Conservation (phyloP, 1,140 invertebrate species). For the Cepaea nemoralis region DNA sequence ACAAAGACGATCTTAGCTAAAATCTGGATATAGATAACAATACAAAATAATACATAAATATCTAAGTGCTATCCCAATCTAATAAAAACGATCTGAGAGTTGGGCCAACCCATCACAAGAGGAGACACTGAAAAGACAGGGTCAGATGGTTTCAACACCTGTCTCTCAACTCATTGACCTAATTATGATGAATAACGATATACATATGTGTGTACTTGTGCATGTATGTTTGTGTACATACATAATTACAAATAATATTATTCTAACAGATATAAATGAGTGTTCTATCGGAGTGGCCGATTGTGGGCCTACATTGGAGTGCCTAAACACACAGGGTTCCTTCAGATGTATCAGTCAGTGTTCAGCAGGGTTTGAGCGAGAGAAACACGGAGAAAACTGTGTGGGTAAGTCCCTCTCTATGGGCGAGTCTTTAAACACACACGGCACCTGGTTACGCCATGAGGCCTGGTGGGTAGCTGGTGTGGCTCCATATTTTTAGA, state of each 20-base stretch:
- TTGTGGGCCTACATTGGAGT: slow-evolving; percentile 66
- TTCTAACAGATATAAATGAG: slow-evolving; percentile 70
- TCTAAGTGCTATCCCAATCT: too few relatives aligned
- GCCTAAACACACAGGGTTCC: slow-evolving; percentile 70
- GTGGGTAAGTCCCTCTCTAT: slow-evolving; percentile 60
- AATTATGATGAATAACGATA: too few relatives aligned
- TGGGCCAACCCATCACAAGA: too few relatives aligned
- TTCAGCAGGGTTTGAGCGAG: slow-evolving; percentile 58
- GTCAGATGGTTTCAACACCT: neutral
- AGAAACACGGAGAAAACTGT: slow-evolving; percentile 61
- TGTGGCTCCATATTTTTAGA: too few relatives aligned
- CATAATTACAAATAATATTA: neutral
- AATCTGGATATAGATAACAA: too few relatives aligned
- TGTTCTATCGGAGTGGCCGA: slow-evolving; percentile 57
- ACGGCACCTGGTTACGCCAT: neutral
- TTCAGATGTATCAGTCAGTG: slow-evolving; percentile 69
- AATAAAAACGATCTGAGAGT: too few relatives aligned
- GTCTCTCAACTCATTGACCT: neutral
- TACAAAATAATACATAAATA: too few relatives aligned
- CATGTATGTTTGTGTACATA: neutral
- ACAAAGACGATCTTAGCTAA: too few relatives aligned
- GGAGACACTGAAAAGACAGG: too few relatives aligned
- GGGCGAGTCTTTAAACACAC: neutral
- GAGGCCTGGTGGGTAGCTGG: neutral
- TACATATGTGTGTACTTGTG: too few relatives aligned